Percentiles rank a stretch among this genome's conserved stretches.
Conservation (phyloP, 2,888 invertebrate genomes). For the Caenorhabditis parvicauda region DNA sequence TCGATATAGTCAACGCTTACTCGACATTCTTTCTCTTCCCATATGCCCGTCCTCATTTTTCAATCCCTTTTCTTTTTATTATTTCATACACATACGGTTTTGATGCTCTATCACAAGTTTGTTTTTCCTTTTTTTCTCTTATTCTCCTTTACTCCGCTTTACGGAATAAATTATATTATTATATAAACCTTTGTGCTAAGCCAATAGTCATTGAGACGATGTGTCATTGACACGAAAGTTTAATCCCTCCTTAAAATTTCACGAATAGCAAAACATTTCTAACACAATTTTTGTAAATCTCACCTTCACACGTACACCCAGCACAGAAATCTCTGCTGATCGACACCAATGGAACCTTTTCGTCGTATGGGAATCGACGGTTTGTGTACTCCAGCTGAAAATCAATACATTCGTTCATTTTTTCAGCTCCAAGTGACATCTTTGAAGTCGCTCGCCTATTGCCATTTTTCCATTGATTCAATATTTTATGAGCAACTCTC, state of each 20-base stretch:
- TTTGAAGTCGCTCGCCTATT: background rate
- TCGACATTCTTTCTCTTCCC: too few relatives aligned
- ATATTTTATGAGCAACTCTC: background rate
- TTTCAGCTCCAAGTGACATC: background rate
- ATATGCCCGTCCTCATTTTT: too few relatives aligned
- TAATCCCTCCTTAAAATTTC: background rate
- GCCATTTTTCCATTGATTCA: background rate
- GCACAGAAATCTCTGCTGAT: constrained; percentile 44
- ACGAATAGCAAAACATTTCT: too few relatives aligned
- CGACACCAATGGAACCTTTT: constrained; percentile 19
- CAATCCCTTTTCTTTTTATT: too few relatives aligned
- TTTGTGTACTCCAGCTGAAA: constrained; percentile 33
- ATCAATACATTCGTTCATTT: background rate
- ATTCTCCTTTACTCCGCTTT: too few relatives aligned
- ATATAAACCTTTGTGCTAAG: too few relatives aligned
- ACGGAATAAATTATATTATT: too few relatives aligned
- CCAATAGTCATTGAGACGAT: too few relatives aligned
- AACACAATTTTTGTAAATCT: background rate
- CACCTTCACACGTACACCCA: constrained; percentile 57
- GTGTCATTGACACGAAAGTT: background rate
- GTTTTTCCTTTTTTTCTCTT: too few relatives aligned
- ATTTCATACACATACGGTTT: too few relatives aligned
- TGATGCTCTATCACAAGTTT: too few relatives aligned
- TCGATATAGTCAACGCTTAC: too few relatives aligned
- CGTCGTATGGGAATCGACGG: constrained; percentile 28